A percentile compares a stretch with the other conserved stretches of the same genome.
These are phyloP conservation scores for Psittacula echo DNA, from an alignment of 2,797 vertebrate species.

Conservation along the genomic window DNA sequence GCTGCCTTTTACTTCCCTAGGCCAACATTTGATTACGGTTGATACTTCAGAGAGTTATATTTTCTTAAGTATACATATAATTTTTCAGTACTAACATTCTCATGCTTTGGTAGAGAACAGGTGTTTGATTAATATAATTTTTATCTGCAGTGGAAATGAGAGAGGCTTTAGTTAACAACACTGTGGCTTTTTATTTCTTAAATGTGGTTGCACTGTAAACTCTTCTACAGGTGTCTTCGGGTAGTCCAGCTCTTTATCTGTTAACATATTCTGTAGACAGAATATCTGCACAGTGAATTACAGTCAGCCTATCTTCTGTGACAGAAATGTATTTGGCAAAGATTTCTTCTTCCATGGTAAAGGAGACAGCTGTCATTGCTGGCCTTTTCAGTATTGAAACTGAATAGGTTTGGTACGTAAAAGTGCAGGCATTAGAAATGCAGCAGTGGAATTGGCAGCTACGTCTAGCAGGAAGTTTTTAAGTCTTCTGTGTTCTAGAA, in stretches of 20 bases:
- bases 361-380: constrained; percentile 63
- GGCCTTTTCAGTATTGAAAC: constrained; percentile 13
- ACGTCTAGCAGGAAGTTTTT: constrained; percentile 33
- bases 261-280: background rate
- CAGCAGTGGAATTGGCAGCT: constrained; percentile 34
- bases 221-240: background rate
- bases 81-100: background rate
- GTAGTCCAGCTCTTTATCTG: background rate
- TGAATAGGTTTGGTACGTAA: background rate
- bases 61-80: background rate
- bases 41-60: background rate
- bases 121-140: background rate
- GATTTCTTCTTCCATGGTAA: constrained; percentile 10
- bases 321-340: constrained; percentile 22
- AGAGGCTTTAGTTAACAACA: background rate
- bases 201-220: background rate
- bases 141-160: background rate
- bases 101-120: background rate
- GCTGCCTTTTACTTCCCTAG: background rate
- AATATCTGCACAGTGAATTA: background rate
- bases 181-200: background rate
- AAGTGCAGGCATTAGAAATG: constrained; percentile 27
- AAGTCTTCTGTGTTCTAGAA: background rate
- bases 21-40: background rate
- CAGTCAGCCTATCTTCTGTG: background rate